Percentiles rank a stretch among this genome's conserved stretches.
Evolutionary conservation across 2,888 invertebrate species (phyloP).

Genomic region (Augochlorella aurata): DNA sequence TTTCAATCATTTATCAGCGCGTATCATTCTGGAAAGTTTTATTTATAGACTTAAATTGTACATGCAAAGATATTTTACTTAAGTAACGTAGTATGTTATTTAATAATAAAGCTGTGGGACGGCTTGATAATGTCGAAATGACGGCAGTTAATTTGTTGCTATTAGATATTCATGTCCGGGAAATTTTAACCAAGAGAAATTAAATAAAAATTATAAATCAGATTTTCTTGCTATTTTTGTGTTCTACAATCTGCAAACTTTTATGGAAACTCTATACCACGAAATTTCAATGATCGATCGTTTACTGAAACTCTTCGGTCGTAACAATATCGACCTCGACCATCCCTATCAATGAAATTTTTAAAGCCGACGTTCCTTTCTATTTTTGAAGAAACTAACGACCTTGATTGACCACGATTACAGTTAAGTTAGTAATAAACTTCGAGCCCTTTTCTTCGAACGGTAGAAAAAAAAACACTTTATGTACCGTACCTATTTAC

Average conservation of each 20-base stretch:
- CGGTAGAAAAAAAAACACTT: constrained; percentile 46
- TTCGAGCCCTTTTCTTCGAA: constrained; percentile 66
- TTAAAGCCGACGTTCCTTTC: background rate
- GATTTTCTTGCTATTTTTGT: background rate
- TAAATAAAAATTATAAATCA: background rate
- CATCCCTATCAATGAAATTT: background rate
- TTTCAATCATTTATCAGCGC: background rate
- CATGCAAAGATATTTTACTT: background rate
- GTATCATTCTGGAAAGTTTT: background rate
- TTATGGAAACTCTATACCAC: background rate
- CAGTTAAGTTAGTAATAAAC: constrained; percentile 11
- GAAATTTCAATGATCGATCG: too few species aligned
- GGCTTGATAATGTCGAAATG: constrained; percentile 1
- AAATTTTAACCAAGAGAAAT: background rate
- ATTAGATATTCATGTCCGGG: background rate
- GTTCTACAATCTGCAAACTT: background rate
- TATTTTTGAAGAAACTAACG: background rate
- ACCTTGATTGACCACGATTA: too few species aligned
- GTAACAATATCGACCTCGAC: background rate
- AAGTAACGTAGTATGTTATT: background rate
- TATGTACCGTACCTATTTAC: constrained; percentile 62
- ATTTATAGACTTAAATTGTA: background rate
- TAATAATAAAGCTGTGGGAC: background rate
- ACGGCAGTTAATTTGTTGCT: constrained; percentile 8
- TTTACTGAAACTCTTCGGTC: background rate